Conservation (phyloP, 2,113 vertebrate species). For the Saimiri boliviensis region DNA sequence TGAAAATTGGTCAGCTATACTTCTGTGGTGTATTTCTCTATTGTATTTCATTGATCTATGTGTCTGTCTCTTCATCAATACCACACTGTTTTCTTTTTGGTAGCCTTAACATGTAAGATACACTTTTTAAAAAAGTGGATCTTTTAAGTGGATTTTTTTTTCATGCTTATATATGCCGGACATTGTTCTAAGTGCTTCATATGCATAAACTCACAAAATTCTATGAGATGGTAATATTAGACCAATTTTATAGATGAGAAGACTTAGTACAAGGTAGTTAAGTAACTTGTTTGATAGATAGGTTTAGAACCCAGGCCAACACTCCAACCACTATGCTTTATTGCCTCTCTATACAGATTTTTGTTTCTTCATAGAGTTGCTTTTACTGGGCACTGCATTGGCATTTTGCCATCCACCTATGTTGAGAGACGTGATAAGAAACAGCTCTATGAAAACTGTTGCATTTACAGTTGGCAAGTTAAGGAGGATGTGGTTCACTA, state of each 20-base stretch:
- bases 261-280: not conserved
- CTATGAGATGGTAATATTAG: constrained; percentile 2
- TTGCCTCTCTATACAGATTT: not conserved
- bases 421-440: not conserved
- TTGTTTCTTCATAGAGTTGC: not conserved
- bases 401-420: not conserved
- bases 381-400: constrained; percentile 15
- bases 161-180: not conserved
- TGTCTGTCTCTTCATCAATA: not conserved
- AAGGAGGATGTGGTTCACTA: constrained; percentile 38
- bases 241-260: constrained; percentile 20
- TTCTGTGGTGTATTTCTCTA: not conserved
- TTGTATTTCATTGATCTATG: not conserved
- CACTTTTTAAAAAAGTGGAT: not conserved
- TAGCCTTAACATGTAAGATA: not conserved
- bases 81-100: not conserved
- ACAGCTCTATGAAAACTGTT: not conserved
- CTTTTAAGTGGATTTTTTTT: not conserved
- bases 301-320: not conserved
- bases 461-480: not conserved
- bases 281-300: not conserved
- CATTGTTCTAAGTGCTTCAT: not conserved
- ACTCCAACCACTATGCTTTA: not conserved
- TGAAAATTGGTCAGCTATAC: not conserved
- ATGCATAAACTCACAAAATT: not conserved